These are phyloP conservation scores for Equus quagga DNA, from an alignment of 2,113 vertebrate species.

Conservation along the genomic window DNA sequence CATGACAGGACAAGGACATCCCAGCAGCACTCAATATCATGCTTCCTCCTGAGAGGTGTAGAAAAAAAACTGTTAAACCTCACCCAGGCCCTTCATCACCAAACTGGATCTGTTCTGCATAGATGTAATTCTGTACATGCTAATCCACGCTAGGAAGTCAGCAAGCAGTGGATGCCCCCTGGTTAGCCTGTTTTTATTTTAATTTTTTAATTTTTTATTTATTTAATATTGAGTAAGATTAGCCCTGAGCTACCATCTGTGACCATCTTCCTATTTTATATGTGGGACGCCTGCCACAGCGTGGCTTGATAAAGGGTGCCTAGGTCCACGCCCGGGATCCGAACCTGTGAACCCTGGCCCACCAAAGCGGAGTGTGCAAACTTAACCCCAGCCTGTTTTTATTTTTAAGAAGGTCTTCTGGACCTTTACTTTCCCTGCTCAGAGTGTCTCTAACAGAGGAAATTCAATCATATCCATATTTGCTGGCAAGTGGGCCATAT, in stretches of 20 bases:
- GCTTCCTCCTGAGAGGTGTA: not conserved
- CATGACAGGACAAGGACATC: not conserved
- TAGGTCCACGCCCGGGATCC: too few species aligned
- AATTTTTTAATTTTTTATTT: too few species aligned
- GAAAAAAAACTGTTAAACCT: not conserved
- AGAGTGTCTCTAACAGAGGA: not conserved
- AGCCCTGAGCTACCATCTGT: too few species aligned
- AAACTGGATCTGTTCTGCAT: not conserved
- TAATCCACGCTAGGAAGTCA: not conserved
- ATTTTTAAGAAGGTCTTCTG: not conserved
- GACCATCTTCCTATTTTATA: too few species aligned
- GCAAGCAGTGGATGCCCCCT: not conserved
- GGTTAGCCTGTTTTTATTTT: not conserved
- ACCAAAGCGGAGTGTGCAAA: too few species aligned
- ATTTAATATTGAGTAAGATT: too few species aligned
- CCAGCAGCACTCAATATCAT: not conserved
- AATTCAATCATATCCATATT: not conserved
- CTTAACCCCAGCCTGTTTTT: not conserved
- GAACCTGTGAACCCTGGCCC: too few species aligned
- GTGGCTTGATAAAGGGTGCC: too few species aligned
- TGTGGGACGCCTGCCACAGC: too few species aligned
- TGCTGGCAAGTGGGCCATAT: not conserved
- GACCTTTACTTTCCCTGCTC: not conserved
- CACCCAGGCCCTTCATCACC: not conserved
- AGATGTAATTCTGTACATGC: not conserved